Evolutionary conservation across 2,797 vertebrate species (phyloP), one percentile per base, ranked within the genome.

Genomic region (Gila robusta): DNA sequence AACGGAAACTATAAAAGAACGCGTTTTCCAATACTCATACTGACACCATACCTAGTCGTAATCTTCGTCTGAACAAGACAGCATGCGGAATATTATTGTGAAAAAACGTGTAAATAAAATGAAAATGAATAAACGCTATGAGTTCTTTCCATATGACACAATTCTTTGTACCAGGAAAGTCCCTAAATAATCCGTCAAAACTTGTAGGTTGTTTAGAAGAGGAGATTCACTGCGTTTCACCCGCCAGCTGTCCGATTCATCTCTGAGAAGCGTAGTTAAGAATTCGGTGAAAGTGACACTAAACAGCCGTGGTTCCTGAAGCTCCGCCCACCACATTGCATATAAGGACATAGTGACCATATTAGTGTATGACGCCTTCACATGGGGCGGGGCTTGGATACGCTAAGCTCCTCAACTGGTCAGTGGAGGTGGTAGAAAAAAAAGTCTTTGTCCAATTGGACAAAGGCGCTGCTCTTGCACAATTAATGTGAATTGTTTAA

Each of bases 271-370:
- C 92, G 84, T 89, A 91, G 92, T 92, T 89, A 76, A 76, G 90
- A 91, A 88, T 92, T 94, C 91, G 92, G 91, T 92, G 93, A 94
- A 95, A 95, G 95, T 95, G 95, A 95, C 94, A 95, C 91, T 79
- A 89, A 89, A 91, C 93, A 88, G 92, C 86, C 90, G 88, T 87
- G 89, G 89, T 88, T 87, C 85, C 82, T 23, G 85, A 81, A 84
- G 90, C 87, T 78, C 87, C 89, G 87, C 91, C 62, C 89, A 86
- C 88, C 81, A 79, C 84, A 39, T 69, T 83, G 92, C 95, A 92
- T 92, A 94, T 94, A 91, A 86, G 92, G 92, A 17, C 85, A 93
- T 81, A 19, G 86, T 62, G 64, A 84, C 94, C 94, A 92, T 92
- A 95, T 95, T 93, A 93, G 95, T 95, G 54, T 64, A 64, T 64